phyloP scores from a whole-genome alignment of 1,140 invertebrate species.

The Triops cancriformis region DNA sequence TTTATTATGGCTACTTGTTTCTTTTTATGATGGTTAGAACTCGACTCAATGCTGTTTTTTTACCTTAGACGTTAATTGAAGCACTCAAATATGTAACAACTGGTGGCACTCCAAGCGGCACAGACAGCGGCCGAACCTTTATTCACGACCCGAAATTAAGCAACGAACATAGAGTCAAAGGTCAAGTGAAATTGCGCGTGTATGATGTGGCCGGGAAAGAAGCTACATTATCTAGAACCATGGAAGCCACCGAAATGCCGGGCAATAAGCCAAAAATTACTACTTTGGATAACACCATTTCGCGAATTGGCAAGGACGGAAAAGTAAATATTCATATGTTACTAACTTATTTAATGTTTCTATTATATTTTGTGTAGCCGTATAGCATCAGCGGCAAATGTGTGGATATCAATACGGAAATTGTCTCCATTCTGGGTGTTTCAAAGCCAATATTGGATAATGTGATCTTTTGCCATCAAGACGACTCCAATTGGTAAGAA shows the following conservation, averaged over 20 bases:
- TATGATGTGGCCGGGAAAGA: not conserved
- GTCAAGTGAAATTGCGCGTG: constrained; percentile 44
- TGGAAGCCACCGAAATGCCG: not conserved
- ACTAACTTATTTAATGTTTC: not conserved
- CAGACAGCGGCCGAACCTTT: constrained; percentile 71
- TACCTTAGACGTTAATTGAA: constrained; percentile 78
- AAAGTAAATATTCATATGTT: constrained; percentile 18
- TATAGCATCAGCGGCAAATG: constrained; percentile 53
- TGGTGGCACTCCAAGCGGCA: constrained; percentile 75
- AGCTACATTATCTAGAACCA: not conserved
- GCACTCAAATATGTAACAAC: constrained; percentile 83
- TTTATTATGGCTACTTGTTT: too few relatives aligned
- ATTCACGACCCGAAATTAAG: constrained; percentile 83
- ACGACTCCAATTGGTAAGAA: constrained; percentile 79
- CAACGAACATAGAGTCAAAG: constrained; percentile 43
- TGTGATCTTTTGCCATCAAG: constrained; percentile 97
- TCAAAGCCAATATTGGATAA: constrained; percentile 90
- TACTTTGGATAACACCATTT: constrained; percentile 60
- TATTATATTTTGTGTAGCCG: constrained; percentile 22
- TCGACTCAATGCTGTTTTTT: not conserved
- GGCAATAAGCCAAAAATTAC: constrained; percentile 43
- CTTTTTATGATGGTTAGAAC: too few relatives aligned
- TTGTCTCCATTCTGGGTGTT: constrained; percentile 63
- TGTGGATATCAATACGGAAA: constrained; percentile 59
- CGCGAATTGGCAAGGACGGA: constrained; percentile 39